Evolutionary conservation across 2,888 invertebrate genomes (phyloP).

Genomic region (Busseola fusca): DNA sequence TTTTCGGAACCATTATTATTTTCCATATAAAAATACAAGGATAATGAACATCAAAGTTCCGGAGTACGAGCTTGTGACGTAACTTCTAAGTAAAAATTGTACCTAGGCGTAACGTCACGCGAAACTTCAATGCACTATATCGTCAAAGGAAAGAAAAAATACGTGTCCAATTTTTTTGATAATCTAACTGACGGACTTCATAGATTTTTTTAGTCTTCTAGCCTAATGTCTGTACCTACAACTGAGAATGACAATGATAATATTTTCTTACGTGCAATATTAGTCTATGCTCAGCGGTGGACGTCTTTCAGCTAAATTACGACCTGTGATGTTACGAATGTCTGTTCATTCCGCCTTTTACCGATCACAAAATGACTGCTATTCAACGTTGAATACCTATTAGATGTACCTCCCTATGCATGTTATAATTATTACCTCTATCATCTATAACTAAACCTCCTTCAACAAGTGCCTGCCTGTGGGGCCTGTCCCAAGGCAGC

Average conservation of each 20-base stretch:
- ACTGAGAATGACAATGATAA: background rate
- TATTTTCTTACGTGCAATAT: background rate
- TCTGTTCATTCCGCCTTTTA: background rate
- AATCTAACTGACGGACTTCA: too few species aligned
- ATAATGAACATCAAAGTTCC: too few species aligned
- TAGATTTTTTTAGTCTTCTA: too few species aligned
- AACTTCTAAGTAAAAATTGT: too few species aligned
- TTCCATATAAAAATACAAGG: too few species aligned
- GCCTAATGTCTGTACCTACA: background rate
- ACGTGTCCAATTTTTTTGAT: too few species aligned
- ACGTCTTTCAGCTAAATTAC: background rate
- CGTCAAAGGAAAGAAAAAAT: too few species aligned
- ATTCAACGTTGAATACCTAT: background rate
- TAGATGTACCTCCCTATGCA: background rate
- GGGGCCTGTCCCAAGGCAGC: background rate
- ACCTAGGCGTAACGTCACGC: too few species aligned
- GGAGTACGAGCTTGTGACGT: too few species aligned
- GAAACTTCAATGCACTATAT: too few species aligned
- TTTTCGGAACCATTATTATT: too few species aligned
- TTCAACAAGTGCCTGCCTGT: background rate
- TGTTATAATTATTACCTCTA: constrained; percentile 4
- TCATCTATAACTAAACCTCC: background rate
- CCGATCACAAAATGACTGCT: background rate
- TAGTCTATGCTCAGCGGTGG: background rate
- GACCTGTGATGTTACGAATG: background rate